A percentile compares a stretch with the other conserved stretches of the same genome.
These are phyloP conservation scores for Meda fulgida DNA, from an alignment of 2,797 vertebrate species.

Conservation along the genomic window DNA sequence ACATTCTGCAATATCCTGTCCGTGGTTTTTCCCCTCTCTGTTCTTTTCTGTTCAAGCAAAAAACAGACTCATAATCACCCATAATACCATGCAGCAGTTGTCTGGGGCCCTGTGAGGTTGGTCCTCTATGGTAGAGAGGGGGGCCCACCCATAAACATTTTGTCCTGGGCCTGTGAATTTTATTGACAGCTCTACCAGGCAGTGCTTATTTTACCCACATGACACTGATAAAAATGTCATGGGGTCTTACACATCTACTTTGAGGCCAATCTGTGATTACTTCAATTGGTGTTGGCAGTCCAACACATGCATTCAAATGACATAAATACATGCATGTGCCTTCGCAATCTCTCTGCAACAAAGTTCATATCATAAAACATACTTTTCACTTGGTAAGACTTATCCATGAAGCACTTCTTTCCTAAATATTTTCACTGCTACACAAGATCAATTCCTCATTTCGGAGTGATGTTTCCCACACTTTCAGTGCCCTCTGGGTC, in stretches of 20 bases:
- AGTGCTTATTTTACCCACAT: slow-evolving; percentile 22
- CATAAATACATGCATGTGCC: slow-evolving; percentile 20
- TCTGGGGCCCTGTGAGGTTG: slow-evolving; percentile 4
- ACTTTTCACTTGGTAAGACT: background rate
- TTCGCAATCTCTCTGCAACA: background rate
- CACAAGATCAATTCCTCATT: slow-evolving; percentile 6
- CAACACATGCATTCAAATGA: background rate
- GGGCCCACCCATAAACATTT: slow-evolving; percentile 27
- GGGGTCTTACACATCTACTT: background rate
- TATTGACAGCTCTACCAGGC: background rate
- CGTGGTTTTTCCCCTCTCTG: slow-evolving; percentile 12
- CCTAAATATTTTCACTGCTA: background rate
- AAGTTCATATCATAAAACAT: background rate
- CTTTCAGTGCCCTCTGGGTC: slow-evolving; percentile 40
- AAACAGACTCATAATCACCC: slow-evolving; percentile 16
- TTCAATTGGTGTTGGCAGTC: background rate
- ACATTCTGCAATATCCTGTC: slow-evolving; percentile 56
- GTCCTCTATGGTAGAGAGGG: background rate
- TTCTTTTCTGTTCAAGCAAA: slow-evolving; percentile 15
- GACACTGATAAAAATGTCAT: slow-evolving; percentile 39
- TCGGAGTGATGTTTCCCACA: slow-evolving; percentile 32
- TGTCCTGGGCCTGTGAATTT: background rate
- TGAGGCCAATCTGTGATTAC: slow-evolving; percentile 13
- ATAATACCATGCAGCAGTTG: slow-evolving; percentile 39
- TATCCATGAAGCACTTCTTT: background rate